Evolutionary conservation across 2,797 vertebrate species (phyloP).

Genomic region (Phalloptychus januarius): DNA sequence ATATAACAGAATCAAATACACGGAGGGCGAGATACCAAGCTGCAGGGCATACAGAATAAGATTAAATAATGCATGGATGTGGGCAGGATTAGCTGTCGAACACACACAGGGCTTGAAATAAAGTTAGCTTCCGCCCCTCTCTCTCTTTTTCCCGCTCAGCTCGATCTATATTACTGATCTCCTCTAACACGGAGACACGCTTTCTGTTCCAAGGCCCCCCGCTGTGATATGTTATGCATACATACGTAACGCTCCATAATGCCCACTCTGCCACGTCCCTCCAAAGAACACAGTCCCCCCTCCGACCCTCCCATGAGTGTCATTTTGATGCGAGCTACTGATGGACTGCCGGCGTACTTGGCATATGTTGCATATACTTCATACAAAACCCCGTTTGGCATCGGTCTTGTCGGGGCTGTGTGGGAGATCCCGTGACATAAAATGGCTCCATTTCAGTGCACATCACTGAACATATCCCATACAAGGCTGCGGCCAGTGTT

Average conservation of each 20-base stretch:
- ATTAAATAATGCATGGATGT: constrained; percentile 70
- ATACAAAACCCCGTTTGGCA: constrained; percentile 71
- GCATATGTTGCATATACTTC: constrained; percentile 73
- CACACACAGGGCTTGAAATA: constrained; percentile 51
- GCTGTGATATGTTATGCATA: constrained; percentile 49
- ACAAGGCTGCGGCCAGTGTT: constrained; percentile 75
- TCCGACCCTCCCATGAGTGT: constrained; percentile 22
- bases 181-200: constrained; percentile 38
- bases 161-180: constrained; percentile 49
- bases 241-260: constrained; percentile 49
- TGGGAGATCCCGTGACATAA: constrained; percentile 79
- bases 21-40: constrained; percentile 61
- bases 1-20: constrained; percentile 66
- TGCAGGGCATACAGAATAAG: constrained; percentile 65
- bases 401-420: constrained; percentile 56
- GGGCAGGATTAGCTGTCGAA: constrained; percentile 55
- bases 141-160: constrained; percentile 34
- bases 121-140: constrained; percentile 40
- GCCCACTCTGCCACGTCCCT: constrained; percentile 53
- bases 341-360: constrained; percentile 65
- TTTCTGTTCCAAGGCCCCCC: constrained; percentile 41
- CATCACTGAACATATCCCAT: constrained; percentile 76
- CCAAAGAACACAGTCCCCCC: constrained; percentile 45
- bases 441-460: constrained; percentile 75
- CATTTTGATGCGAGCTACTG: constrained; percentile 70